Conservation (phyloP, 2,888 invertebrate genomes). For the Malachius bipustulatus region DNA sequence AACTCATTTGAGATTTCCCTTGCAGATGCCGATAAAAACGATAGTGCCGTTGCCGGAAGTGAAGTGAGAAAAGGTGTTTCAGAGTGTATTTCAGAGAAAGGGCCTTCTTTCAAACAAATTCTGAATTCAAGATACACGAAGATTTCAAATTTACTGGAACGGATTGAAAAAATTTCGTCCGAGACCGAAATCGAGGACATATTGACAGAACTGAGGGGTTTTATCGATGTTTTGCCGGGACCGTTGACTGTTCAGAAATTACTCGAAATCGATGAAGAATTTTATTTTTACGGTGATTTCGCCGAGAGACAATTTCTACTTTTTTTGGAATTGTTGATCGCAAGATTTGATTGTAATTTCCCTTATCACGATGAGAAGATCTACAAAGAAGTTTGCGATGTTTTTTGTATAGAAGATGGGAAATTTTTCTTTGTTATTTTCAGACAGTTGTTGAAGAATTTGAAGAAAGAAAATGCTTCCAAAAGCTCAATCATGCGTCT, state of each 20-base stretch:
- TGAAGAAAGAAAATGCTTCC: constrained; percentile 37
- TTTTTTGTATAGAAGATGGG: constrained; percentile 46
- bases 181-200: constrained; percentile 31
- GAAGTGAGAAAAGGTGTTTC: constrained; percentile 16
- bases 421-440: constrained; percentile 40
- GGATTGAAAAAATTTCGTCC: constrained; percentile 30
- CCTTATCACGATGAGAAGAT: constrained; percentile 37
- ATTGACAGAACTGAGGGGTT: constrained; percentile 25
- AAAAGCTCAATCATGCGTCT: constrained; percentile 36
- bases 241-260: constrained; percentile 56
- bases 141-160: constrained; percentile 17
- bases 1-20: constrained; percentile 37
- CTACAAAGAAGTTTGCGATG: constrained; percentile 34
- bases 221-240: constrained; percentile 38
- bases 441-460: constrained; percentile 36
- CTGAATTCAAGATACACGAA: constrained; percentile 31
- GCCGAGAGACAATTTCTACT: constrained; percentile 39
- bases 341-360: constrained; percentile 46
- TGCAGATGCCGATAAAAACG: constrained; percentile 19
- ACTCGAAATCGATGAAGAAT: constrained; percentile 39
- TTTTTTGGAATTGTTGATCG: constrained; percentile 40
- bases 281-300: constrained; percentile 31
- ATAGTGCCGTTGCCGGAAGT: constrained; percentile 24
- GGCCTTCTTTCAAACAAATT: constrained; percentile 8
- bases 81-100: constrained; percentile 5